Evolutionary conservation across 2,797 vertebrate species (phyloP).

Genomic region (Acanthiza pusilla): DNA sequence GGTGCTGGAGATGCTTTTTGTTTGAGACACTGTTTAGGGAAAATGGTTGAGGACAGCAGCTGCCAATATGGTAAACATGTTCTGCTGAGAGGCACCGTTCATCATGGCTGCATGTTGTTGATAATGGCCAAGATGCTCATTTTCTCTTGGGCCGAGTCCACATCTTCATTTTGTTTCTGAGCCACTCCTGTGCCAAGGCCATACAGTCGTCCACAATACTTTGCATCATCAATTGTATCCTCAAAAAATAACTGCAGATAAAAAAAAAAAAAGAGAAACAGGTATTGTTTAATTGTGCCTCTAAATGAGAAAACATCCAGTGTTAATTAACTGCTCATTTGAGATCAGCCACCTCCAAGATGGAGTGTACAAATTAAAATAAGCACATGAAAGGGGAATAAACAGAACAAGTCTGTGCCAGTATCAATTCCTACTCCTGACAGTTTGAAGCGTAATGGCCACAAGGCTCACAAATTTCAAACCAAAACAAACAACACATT

Average conservation of each 20-base stretch:
- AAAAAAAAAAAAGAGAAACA: background rate
- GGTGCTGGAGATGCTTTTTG: conserved; percentile 20
- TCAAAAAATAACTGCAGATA: conserved; percentile 92
- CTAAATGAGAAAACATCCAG: background rate
- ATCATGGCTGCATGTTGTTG: conserved; percentile 85
- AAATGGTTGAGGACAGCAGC: conserved; percentile 50
- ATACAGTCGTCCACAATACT: conserved; percentile 95
- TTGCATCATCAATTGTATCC: conserved; percentile 98
- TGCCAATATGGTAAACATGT: conserved; percentile 28
- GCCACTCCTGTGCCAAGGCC: conserved; percentile 93
- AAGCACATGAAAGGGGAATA: background rate
- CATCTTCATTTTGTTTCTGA: conserved; percentile 90
- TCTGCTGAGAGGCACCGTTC: background rate
- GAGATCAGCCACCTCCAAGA: background rate
- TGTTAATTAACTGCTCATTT: background rate
- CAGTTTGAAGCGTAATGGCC: background rate
- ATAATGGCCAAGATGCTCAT: conserved; percentile 80
- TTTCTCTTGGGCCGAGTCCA: conserved; percentile 79
- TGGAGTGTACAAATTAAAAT: background rate
- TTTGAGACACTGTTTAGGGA: conserved; percentile 5
- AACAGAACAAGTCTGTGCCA: background rate
- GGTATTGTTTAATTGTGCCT: background rate
- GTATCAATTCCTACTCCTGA: background rate
- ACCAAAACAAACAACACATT: background rate
- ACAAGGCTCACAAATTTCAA: background rate